A percentile compares a stretch with the other conserved stretches of the same genome.
Conservation (phyloP, 1,140 invertebrate species). For the Papilio polytes region DNA sequence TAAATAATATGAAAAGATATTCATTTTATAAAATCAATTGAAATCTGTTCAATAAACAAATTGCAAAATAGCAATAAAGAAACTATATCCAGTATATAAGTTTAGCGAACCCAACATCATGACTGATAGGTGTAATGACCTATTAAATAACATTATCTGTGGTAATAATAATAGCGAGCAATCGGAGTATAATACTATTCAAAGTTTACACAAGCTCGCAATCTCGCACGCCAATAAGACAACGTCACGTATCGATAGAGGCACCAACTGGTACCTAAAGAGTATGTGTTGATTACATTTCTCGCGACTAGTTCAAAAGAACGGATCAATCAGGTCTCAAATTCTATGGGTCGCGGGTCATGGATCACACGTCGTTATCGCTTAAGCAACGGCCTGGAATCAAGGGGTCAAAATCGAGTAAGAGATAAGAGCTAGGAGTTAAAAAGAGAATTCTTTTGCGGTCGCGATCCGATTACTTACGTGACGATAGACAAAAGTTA, state of each 20-base stretch:
- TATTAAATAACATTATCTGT: slow-evolving; percentile 32
- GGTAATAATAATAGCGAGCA: slow-evolving; percentile 21
- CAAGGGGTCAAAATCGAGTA: too few species aligned
- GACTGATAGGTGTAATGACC: slow-evolving; percentile 28
- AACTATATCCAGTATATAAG: not conserved
- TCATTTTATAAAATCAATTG: too few species aligned
- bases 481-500: not conserved
- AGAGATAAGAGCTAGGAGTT: too few species aligned
- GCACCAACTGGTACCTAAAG: too few species aligned
- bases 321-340: too few species aligned
- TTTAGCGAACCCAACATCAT: not conserved
- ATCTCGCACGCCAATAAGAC: not conserved
- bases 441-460: not conserved
- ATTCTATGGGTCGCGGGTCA: too few species aligned
- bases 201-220: not conserved
- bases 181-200: not conserved
- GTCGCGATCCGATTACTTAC: not conserved
- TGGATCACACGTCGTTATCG: too few species aligned
- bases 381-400: too few species aligned
- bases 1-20: too few species aligned
- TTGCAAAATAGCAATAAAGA: not conserved
- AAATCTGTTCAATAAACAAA: not conserved
- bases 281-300: too few species aligned
- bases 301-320: too few species aligned
- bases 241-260: too few species aligned